These are phyloP conservation scores for Balaenoptera acutorostrata DNA, from an alignment of 2,113 vertebrate species.

Conservation along the genomic window DNA sequence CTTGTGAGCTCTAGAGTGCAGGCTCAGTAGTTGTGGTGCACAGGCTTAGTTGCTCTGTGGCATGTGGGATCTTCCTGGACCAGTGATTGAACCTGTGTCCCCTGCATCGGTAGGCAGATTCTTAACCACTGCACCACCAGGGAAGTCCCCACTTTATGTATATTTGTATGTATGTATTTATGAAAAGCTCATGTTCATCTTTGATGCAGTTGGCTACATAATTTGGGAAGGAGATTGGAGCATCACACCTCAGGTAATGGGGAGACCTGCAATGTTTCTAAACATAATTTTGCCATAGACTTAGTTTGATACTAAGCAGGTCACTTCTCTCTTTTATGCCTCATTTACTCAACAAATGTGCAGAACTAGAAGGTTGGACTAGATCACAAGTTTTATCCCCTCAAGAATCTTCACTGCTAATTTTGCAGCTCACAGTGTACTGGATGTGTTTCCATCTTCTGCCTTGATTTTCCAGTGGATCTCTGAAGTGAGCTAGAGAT, in stretches of 20 bases:
- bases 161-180: not conserved
- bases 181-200: not conserved
- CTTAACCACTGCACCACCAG: too few species aligned
- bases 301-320: not conserved
- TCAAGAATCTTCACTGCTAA: not conserved
- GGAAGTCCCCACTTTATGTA: not conserved
- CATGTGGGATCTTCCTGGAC: too few species aligned
- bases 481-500: accelerated
- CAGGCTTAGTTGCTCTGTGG: too few species aligned
- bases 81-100: too few species aligned
- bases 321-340: not conserved
- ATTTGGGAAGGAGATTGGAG: too few species aligned
- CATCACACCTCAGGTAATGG: not conserved
- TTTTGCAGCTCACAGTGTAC: not conserved
- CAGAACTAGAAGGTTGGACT: not conserved
- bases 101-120: too few species aligned
- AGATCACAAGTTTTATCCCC: not conserved
- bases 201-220: not conserved
- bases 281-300: not conserved
- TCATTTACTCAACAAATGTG: not conserved
- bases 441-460: not conserved
- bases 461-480: not conserved
- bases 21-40: too few species aligned
- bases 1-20: too few species aligned
- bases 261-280: not conserved